Conservation (phyloP, 1,140 invertebrate genomes). For the Neodiprion pinetum region DNA sequence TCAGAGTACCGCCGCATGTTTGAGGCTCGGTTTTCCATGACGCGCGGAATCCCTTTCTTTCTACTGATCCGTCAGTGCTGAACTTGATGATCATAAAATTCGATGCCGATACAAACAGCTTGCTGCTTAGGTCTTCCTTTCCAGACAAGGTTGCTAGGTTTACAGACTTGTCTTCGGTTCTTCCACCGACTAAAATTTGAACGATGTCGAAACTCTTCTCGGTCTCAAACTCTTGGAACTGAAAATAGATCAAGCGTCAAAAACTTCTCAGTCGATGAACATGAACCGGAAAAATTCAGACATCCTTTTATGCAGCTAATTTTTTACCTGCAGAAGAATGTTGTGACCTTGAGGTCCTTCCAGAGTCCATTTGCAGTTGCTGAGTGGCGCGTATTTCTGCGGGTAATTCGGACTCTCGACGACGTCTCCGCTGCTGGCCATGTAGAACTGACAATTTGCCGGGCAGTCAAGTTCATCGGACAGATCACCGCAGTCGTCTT, state of each 20-base stretch:
- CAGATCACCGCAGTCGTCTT: conserved; percentile 91
- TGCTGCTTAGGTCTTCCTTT: conserved; percentile 80
- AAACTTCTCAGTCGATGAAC: neutral
- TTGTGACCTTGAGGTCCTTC: conserved; percentile 96
- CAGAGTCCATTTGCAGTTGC: conserved; percentile 96
- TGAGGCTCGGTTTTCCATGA: conserved; percentile 94
- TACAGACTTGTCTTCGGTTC: conserved; percentile 92
- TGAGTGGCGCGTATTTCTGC: conserved; percentile 86
- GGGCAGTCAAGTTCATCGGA: conserved; percentile 93
- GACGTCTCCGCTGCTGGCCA: conserved; percentile 93
- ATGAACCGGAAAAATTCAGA: neutral
- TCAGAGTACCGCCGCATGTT: conserved; percentile 82
- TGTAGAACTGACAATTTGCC: conserved; percentile 87
- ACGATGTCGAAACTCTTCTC: conserved; percentile 96
- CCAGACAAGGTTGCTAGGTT: conserved; percentile 92
- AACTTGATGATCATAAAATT: conserved; percentile 99
- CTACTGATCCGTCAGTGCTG: conserved; percentile 90
- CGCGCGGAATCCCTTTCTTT: conserved; percentile 92
- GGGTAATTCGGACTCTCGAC: conserved; percentile 95
- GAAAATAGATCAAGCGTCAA: conserved; percentile 38
- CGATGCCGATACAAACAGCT: conserved; percentile 90
- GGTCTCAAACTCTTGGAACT: conserved; percentile 97
- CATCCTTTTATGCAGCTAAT: conserved; percentile 9
- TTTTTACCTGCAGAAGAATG: conserved; percentile 78
- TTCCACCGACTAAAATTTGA: conserved; percentile 92